phyloP scores from a whole-genome alignment of 2,888 invertebrate species.

The Drosophila falleni region DNA sequence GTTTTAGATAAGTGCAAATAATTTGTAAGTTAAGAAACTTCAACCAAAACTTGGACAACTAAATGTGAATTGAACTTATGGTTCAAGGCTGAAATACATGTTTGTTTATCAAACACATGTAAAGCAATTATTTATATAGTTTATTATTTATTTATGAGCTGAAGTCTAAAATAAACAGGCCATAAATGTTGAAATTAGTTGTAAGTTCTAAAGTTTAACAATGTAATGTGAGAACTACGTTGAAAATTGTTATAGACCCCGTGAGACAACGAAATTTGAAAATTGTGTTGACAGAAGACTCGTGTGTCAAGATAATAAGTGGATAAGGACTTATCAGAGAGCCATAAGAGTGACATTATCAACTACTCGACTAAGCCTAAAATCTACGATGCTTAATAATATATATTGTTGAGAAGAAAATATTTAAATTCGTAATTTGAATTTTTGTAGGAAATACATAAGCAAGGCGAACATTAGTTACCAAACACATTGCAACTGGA shows the following conservation, averaged over 20 bases:
- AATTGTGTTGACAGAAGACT: constrained; percentile 20
- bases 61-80: constrained; percentile 55
- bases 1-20: constrained; percentile 54
- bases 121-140: constrained; percentile 34
- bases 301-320: constrained; percentile 56
- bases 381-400: constrained; percentile 57
- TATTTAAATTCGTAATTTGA: constrained; percentile 67
- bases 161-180: constrained; percentile 4
- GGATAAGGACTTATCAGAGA: constrained; percentile 65
- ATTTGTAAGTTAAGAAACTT: constrained; percentile 19
- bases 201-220: neutral
- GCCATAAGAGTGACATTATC: constrained; percentile 72
- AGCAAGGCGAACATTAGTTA: constrained; percentile 55
- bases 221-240: constrained; percentile 15
- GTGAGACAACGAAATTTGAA: constrained; percentile 14
- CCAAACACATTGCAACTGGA: constrained; percentile 53
- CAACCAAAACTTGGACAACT: constrained; percentile 35
- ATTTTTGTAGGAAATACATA: constrained; percentile 68
- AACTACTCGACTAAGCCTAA: constrained; percentile 69
- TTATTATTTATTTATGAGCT: constrained; percentile 4
- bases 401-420: constrained; percentile 56
- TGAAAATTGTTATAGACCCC: neutral
- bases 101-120: constrained; percentile 19
- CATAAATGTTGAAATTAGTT: constrained; percentile 53
- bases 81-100: constrained; percentile 60